Percentiles rank a stretch among this genome's conserved stretches.
Evolutionary conservation across 2,113 vertebrate species (phyloP).

Genomic region (Boulengeromyrus knoepffleri): DNA sequence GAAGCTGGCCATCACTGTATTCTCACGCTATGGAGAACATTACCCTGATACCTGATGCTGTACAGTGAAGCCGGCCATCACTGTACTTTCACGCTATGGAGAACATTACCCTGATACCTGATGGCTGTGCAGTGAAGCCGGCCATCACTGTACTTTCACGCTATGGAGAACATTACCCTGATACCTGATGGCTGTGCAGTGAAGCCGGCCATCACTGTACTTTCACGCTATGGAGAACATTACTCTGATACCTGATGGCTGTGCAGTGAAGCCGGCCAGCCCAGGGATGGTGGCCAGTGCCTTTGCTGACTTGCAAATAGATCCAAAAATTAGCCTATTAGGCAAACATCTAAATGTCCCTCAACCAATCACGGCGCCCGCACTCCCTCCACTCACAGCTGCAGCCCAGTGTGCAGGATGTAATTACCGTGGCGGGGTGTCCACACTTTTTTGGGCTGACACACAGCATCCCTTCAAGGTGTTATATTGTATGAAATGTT

Average conservation of each 20-base stretch:
- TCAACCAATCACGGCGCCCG: constrained; percentile 28
- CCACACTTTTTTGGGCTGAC: background rate
- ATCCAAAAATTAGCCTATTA: background rate
- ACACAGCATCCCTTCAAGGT: background rate
- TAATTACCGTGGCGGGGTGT: constrained; percentile 12
- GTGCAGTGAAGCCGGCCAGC: background rate
- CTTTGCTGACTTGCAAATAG: background rate
- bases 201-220: background rate
- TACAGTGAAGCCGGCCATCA: background rate
- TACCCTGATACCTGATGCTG: background rate
- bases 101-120: too few relatives aligned
- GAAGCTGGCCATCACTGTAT: too few relatives aligned
- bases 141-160: background rate
- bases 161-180: background rate
- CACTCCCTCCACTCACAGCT: constrained; percentile 9
- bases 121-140: background rate
- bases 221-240: too few relatives aligned
- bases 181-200: background rate
- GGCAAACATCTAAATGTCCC: background rate
- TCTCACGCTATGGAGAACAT: too few relatives aligned
- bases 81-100: background rate
- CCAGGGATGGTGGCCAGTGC: background rate
- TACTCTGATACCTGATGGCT: background rate
- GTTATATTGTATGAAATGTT: background rate
- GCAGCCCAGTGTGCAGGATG: constrained; percentile 20